Base-by-base conservation (phyloP, 2,888 invertebrate genomes). In the Pseudococcus longispinus region DNA sequence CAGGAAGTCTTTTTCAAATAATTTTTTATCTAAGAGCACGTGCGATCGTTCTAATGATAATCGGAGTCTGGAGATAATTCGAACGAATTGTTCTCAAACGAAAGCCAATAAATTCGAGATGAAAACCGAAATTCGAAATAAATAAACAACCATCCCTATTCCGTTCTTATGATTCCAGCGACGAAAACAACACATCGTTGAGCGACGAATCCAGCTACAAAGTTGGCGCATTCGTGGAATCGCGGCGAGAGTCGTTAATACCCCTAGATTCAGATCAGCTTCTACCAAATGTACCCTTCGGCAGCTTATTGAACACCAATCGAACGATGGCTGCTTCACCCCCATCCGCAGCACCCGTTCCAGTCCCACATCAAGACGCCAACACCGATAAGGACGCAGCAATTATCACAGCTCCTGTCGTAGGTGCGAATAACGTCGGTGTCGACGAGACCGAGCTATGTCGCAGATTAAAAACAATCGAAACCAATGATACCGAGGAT, bases 151-250 rank as follows among this genome's bases (percentile, higher is more conserved):
- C 6, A 5, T 9, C 9, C 44, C 18, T 51, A 13, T 51, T 51
- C n/a, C 2, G 4, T 83, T 44, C 44, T n/a, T 3, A n/a, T 46
- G 26, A 89, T 89, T 88, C 87, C 90, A 93, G 92, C 87, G 95
- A 94, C 51, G 94, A 94, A 89, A 94, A 93, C 89, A 92, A 92
- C 84, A 92, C 94, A 74, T 94, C 95, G 86, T 91, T 95, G 83
- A 93, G 93, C 87, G 94, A 94, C 89, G 89, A 89, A 77, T 95
- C 95, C 0, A 92, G 44, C 32, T 65, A 65, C 55, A 94, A 94
- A 89, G 93, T 94, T 0, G 96, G 95, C 70, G 95, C 96, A 0
- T 96, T 96, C 91, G 95, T 95, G 8, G 94, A 94, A 89, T 93
- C 90, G 92, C 94, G 83, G 92, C 89, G 88, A 90, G 90, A 92